A percentile compares a stretch with the other conserved stretches of the same genome.
Evolutionary conservation across 2,888 invertebrate genomes (phyloP).

Genomic region (Melieria omissa): DNA sequence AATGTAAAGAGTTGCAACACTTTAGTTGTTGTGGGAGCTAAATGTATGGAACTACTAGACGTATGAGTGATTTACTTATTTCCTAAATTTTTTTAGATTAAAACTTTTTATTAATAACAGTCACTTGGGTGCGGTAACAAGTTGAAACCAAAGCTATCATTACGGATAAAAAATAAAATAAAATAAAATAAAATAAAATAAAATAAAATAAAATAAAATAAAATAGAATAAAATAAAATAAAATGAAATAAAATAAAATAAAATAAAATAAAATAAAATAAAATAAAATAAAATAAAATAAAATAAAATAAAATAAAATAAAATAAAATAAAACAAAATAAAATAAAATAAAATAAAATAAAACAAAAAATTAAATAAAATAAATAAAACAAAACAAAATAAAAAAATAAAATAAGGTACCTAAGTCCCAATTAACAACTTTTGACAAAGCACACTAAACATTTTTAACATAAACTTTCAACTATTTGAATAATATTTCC

Average conservation of each 20-base stretch:
- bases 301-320: slow-evolving; percentile 4
- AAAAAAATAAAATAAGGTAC: neutral
- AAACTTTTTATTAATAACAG: too few relatives aligned
- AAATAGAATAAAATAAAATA: slow-evolving; percentile 4
- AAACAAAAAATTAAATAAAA: neutral
- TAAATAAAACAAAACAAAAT: neutral
- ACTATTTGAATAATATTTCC: too few relatives aligned
- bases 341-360: neutral
- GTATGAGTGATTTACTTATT: too few relatives aligned
- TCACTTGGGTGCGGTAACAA: too few relatives aligned
- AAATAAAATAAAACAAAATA: slow-evolving; percentile 4
- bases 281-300: neutral
- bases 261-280: neutral
- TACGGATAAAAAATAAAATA: neutral
- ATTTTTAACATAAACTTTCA: too few relatives aligned
- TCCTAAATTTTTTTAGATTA: too few relatives aligned
- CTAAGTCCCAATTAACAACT: neutral
- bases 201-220: slow-evolving; percentile 1
- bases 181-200: too few relatives aligned
- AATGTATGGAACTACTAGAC: too few relatives aligned
- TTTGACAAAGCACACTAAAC: too few relatives aligned
- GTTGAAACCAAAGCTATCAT: too few relatives aligned
- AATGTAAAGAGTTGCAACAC: too few relatives aligned
- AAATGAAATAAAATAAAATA: slow-evolving; percentile 1
- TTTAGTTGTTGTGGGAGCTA: too few relatives aligned